Conservation (phyloP, 2,797 vertebrate species). For the Agapornis canus region DNA sequence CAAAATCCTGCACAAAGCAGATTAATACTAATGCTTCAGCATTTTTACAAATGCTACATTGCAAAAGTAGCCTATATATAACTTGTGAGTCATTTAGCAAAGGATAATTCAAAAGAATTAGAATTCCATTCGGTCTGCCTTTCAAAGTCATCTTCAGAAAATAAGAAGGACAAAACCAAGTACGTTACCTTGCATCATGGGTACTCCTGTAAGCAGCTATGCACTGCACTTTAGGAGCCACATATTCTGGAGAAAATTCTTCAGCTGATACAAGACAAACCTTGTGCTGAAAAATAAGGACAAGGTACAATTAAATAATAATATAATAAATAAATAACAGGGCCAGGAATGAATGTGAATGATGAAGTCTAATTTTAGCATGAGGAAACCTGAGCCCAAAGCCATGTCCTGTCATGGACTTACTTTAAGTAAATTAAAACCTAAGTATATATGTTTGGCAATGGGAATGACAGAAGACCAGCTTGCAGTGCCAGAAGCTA, state of each 20-base stretch:
- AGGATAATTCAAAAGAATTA: not conserved
- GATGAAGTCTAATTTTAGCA: not conserved
- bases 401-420: not conserved
- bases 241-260: conserved; percentile 86
- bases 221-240: conserved; percentile 86
- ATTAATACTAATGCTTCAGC: not conserved
- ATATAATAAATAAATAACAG: not conserved
- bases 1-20: not conserved
- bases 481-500: not conserved
- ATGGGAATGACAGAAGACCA: not conserved
- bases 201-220: conserved; percentile 82
- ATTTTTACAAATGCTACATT: not conserved
- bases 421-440: not conserved
- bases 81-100: not conserved
- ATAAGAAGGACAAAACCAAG: not conserved
- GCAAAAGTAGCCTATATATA: not conserved
- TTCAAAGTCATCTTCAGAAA: not conserved
- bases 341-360: not conserved
- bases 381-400: not conserved
- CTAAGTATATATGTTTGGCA: not conserved
- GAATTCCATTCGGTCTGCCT: not conserved
- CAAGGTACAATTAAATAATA: not conserved
- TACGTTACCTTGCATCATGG: conserved; percentile 82
- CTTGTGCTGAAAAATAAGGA: conserved; percentile 82
- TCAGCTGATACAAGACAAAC: conserved; percentile 84